Conservation (phyloP, 37 sponge, comb jelly and placozoan genomes). For the Axinella damicornis region DNA sequence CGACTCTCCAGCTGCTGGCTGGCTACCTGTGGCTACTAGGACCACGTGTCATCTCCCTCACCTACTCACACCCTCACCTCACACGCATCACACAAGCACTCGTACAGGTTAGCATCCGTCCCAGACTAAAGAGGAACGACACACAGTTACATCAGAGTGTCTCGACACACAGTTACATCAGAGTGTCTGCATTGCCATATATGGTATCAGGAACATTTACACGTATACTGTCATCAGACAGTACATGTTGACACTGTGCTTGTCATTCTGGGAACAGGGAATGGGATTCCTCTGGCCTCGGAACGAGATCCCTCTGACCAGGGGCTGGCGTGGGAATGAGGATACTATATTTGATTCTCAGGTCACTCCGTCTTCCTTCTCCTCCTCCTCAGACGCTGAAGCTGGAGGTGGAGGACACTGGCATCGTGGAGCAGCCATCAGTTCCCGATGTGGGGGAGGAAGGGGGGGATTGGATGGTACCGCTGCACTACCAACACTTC, state of each 20-base stretch:
- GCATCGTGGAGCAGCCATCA: constrained; percentile 24
- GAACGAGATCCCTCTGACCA: too few species aligned
- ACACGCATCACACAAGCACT: constrained; percentile 55
- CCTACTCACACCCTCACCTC: constrained; percentile 70
- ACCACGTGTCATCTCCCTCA: constrained; percentile 31
- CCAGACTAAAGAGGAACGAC: background rate
- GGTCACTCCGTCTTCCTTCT: background rate
- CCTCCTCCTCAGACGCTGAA: constrained; percentile 42
- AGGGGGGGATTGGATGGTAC: background rate
- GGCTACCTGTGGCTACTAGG: constrained; percentile 73
- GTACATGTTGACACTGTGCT: too few species aligned
- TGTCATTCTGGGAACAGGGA: too few species aligned
- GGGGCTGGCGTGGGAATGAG: too few species aligned
- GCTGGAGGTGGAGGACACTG: constrained; percentile 14
- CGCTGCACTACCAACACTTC: constrained; percentile 46
- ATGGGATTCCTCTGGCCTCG: too few species aligned
- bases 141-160: background rate
- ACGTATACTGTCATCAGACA: too few species aligned
- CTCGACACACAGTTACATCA: too few species aligned
- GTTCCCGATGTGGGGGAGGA: background rate
- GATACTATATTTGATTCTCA: too few species aligned
- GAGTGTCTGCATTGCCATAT: too few species aligned
- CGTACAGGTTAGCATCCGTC: constrained; percentile 26
- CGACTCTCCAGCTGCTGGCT: constrained; percentile 58
- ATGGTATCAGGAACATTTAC: too few species aligned